Evolutionary conservation across 2,888 invertebrate genomes (phyloP).

Genomic region (Pediacus dermestoides): DNA sequence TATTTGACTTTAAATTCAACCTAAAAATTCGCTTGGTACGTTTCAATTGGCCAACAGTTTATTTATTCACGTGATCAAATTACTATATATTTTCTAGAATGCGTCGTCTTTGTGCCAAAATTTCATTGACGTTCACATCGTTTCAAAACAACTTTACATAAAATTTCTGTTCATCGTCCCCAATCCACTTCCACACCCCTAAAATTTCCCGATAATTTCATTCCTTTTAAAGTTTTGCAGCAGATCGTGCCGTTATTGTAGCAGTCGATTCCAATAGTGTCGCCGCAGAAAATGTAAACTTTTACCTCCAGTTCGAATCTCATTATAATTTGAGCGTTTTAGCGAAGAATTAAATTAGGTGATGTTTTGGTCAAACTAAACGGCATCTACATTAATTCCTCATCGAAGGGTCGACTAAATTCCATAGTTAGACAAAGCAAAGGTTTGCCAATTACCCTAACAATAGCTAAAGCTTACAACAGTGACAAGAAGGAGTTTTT

Average conservation of each 20-base stretch:
- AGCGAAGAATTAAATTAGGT: slow-evolving; percentile 59
- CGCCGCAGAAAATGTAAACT: slow-evolving; percentile 61
- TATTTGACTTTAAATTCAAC: too few species aligned
- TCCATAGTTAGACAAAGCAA: slow-evolving; percentile 50
- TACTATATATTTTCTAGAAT: too few species aligned
- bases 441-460: slow-evolving; percentile 44
- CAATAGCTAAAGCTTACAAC: slow-evolving; percentile 55
- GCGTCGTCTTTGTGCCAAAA: too few species aligned
- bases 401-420: slow-evolving; percentile 51
- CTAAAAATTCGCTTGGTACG: too few species aligned
- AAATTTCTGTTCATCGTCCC: too few species aligned
- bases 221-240: slow-evolving; percentile 51
- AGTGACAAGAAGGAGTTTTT: slow-evolving; percentile 47
- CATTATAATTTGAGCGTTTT: slow-evolving; percentile 25
- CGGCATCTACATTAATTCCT: slow-evolving; percentile 51
- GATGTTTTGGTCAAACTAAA: slow-evolving; percentile 64
- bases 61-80: too few species aligned
- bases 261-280: slow-evolving; percentile 58
- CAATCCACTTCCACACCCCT: too few species aligned
- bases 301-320: too few species aligned
- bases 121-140: too few species aligned
- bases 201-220: too few species aligned
- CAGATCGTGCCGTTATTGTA: slow-evolving; percentile 58
- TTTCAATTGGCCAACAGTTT: too few species aligned
- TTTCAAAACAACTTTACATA: too few species aligned